phyloP scores from a whole-genome alignment of 2,888 invertebrate species.

The Meiosimyza decipiens region DNA sequence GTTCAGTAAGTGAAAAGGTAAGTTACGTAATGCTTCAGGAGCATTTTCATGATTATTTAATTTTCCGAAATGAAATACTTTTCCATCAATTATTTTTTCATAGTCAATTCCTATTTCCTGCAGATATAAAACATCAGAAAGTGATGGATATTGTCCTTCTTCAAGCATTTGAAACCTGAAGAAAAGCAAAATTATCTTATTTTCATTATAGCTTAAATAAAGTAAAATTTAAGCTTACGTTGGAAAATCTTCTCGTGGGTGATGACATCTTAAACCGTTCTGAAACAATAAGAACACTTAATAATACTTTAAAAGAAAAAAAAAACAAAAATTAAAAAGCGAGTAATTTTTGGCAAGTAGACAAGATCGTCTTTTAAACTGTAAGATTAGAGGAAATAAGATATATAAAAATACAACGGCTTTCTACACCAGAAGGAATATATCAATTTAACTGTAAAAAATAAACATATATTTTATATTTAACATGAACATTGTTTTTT shows the following conservation, averaged over 20 bases:
- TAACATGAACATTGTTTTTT: slow-evolving; percentile 9
- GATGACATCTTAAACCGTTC: slow-evolving; percentile 49
- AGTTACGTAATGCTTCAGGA: slow-evolving; percentile 43
- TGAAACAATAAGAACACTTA: slow-evolving; percentile 39
- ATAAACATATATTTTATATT: slow-evolving; percentile 7
- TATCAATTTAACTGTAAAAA: slow-evolving; percentile 19
- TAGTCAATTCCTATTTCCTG: slow-evolving; percentile 52
- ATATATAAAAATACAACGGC: neutral
- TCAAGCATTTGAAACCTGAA: slow-evolving; percentile 56
- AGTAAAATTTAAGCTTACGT: slow-evolving; percentile 48
- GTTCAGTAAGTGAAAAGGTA: slow-evolving; percentile 48
- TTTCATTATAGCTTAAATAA: neutral
- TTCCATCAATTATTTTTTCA: slow-evolving; percentile 47
- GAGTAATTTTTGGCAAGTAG: neutral
- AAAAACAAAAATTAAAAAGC: neutral
- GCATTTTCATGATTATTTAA: slow-evolving; percentile 44
- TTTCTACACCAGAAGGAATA: neutral
- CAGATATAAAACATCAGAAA: slow-evolving; percentile 50
- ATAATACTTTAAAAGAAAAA: neutral
- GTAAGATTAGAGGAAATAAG: neutral
- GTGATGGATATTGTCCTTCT: slow-evolving; percentile 55
- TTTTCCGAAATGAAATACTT: slow-evolving; percentile 41
- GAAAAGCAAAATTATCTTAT: slow-evolving; percentile 32
- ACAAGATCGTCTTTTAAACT: too few species aligned
- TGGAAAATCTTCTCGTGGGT: slow-evolving; percentile 54